Evolutionary conservation across 1,140 invertebrate genomes (phyloP).

Genomic region (Pseudoatta argentina): DNA sequence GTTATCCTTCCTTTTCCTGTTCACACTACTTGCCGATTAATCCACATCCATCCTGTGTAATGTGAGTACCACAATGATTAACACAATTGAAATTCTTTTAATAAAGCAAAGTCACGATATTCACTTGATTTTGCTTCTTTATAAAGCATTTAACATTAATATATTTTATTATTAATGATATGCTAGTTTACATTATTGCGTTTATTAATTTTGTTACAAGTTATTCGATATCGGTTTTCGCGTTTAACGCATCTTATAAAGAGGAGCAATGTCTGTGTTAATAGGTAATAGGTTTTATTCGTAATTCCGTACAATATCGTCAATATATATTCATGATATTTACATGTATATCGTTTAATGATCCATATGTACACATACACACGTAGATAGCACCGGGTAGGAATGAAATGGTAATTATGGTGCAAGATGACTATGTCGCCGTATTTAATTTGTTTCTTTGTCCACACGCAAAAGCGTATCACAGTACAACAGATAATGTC

Average conservation of each 20-base stretch:
- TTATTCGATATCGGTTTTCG: constrained; percentile 71
- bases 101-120: not conserved
- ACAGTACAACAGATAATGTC: constrained; percentile 64
- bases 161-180: constrained; percentile 50
- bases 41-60: constrained; percentile 29
- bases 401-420: constrained; percentile 72
- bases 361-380: constrained; percentile 79
- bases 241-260: constrained; percentile 58
- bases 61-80: constrained; percentile 43
- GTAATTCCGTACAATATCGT: constrained; percentile 60
- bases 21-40: not conserved
- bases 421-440: constrained; percentile 64
- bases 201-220: constrained; percentile 82
- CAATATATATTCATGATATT: constrained; percentile 72
- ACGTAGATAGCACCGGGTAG: constrained; percentile 80
- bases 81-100: not conserved
- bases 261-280: constrained; percentile 75
- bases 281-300: constrained; percentile 78
- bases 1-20: not conserved
- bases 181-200: constrained; percentile 76
- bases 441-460: constrained; percentile 42
- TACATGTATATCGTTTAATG: constrained; percentile 69
- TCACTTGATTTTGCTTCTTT: not conserved
- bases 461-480: constrained; percentile 46
- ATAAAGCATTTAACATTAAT: constrained; percentile 34